These are phyloP conservation scores for Polietes domitor DNA, from an alignment of 2,888 invertebrate species.

Conservation along the genomic window DNA sequence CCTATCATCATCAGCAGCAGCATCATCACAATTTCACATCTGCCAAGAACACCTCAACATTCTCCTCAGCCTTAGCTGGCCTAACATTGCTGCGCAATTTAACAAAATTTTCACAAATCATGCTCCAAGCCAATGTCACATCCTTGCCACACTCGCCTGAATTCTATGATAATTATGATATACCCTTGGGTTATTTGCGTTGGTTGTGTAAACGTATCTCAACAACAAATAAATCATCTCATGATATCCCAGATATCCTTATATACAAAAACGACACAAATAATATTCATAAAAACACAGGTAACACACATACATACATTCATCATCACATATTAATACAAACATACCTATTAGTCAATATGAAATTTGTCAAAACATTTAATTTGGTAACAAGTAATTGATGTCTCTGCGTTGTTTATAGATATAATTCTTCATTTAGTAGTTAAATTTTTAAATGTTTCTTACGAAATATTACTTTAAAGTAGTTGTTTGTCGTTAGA, in stretches of 20 bases:
- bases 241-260: conserved; percentile 4
- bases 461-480: no score
- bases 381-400: no score
- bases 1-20: neutral
- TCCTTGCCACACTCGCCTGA: neutral
- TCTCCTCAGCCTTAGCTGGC: neutral
- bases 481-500: no score
- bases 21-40: neutral
- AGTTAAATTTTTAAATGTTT: no score
- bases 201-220: conserved; percentile 56
- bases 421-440: no score
- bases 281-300: neutral
- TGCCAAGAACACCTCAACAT: neutral
- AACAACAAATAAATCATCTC: neutral
- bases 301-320: neutral
- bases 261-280: neutral
- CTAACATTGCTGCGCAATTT: neutral
- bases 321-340: neutral
- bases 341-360: no score
- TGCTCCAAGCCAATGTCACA: conserved; percentile 7
- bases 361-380: no score
- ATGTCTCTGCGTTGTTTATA: no score
- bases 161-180: conserved; percentile 54
- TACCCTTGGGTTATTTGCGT: conserved; percentile 57
- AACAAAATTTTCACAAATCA: neutral